Evolutionary conservation across 2,888 invertebrate species (phyloP).

Genomic region (Chaetogeoica ovagalla): DNA sequence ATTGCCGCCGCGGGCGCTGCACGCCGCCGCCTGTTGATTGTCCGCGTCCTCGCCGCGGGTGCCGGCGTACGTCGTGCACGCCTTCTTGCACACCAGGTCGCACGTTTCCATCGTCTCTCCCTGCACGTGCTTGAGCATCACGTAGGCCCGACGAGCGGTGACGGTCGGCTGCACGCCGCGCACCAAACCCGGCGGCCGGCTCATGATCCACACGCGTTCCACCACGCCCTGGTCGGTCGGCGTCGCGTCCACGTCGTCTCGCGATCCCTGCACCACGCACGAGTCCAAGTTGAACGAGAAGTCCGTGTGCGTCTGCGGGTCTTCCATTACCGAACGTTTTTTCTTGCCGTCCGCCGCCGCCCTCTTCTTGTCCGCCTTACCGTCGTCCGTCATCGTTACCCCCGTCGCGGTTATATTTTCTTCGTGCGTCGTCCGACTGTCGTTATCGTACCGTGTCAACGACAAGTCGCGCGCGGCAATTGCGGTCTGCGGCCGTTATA

Average conservation of each 20-base stretch:
- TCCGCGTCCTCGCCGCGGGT: no score
- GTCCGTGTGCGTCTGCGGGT: constrained; percentile 23
- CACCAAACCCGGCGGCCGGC: constrained; percentile 17
- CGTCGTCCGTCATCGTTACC: neutral
- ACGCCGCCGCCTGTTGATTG: neutral
- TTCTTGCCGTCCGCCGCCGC: neutral
- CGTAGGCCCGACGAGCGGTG: constrained; percentile 23
- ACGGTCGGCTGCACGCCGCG: constrained; percentile 31
- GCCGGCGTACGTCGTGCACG: constrained; percentile 9
- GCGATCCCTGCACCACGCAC: constrained; percentile 31
- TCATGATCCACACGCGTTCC: constrained; percentile 35
- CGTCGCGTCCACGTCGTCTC: constrained; percentile 13
- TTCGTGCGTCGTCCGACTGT: no score
- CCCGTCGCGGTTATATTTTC: neutral
- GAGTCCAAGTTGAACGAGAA: constrained; percentile 38
- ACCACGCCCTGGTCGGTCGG: constrained; percentile 2
- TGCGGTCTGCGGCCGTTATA: no score
- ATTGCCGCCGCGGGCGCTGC: neutral
- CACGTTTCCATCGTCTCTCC: constrained; percentile 41
- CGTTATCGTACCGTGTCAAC: no score
- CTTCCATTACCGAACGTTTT: neutral
- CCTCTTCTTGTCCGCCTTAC: neutral
- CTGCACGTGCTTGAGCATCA: constrained; percentile 41
- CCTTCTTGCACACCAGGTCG: constrained; percentile 29
- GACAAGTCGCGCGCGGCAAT: no score